Percentiles rank a stretch among this genome's conserved stretches.
Conservation (phyloP, 2,797 vertebrate species). For the Hemitrygon akajei region DNA sequence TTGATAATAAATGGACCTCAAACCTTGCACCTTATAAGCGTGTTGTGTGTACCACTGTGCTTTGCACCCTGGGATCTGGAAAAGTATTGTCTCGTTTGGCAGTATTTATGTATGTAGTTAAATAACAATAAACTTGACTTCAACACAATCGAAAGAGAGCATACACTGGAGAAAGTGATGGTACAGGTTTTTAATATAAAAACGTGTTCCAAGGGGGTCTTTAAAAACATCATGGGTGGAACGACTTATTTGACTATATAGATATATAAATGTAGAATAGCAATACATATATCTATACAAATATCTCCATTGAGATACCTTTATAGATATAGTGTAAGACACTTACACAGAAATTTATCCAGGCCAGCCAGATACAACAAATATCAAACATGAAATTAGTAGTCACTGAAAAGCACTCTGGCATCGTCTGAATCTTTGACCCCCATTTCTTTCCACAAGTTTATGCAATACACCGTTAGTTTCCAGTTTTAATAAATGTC, state of each 20-base stretch:
- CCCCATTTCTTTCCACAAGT: constrained; percentile 51
- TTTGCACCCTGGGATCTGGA: no score
- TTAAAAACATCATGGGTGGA: constrained; percentile 67
- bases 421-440: constrained; percentile 46
- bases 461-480: constrained; percentile 48
- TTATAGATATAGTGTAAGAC: constrained; percentile 64
- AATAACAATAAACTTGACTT: no score
- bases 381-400: constrained; percentile 56
- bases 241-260: constrained; percentile 55
- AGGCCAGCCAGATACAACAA: constrained; percentile 97
- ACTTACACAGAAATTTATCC: constrained; percentile 73
- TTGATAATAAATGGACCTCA: no score
- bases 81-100: no score
- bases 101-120: no score
- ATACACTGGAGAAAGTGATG: constrained; percentile 45
- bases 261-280: constrained; percentile 31
- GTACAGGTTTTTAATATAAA: constrained; percentile 88
- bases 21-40: no score
- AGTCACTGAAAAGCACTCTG: not conserved
- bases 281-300: constrained; percentile 24
- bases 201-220: constrained; percentile 71
- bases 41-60: no score
- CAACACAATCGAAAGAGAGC: not conserved
- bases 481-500: constrained; percentile 60
- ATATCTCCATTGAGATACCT: constrained; percentile 14